A percentile compares a stretch with the other conserved stretches of the same genome.
These are phyloP conservation scores for Eupsittula cactorum DNA, from an alignment of 2,113 vertebrate genomes.

Conservation along the genomic window DNA sequence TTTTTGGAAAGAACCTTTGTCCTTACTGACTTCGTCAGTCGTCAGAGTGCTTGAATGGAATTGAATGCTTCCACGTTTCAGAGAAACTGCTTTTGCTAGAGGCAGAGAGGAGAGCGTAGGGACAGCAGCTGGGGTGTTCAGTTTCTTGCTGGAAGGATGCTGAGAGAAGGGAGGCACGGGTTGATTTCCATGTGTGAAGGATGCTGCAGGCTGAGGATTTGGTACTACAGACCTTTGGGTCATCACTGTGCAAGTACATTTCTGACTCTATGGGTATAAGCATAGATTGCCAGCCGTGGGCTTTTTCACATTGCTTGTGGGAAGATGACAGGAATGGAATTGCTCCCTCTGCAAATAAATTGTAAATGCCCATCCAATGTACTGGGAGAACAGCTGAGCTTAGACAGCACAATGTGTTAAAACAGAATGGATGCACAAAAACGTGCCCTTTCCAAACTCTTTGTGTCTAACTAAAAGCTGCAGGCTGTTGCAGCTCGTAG, in stretches of 20 bases:
- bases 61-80: background rate
- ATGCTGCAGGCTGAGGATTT: background rate
- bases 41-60: background rate
- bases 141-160: background rate
- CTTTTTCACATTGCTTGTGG: background rate
- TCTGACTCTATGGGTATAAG: background rate
- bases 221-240: background rate
- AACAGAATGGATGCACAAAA: background rate
- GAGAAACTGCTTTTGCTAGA: background rate
- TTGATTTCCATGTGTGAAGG: background rate
- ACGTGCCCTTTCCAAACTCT: background rate
- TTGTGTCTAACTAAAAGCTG: background rate
- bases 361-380: background rate
- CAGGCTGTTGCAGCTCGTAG: background rate
- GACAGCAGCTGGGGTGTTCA: background rate
- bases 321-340: background rate
- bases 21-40: background rate
- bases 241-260: background rate
- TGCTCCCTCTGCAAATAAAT: slow-evolving; percentile 39
- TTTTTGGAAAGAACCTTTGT: background rate
- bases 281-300: background rate
- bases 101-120: background rate
- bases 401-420: background rate
- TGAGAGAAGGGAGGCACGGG: background rate
- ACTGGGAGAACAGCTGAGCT: background rate